phyloP scores from a whole-genome alignment of 1,140 invertebrate species.

The Thaumatotibia leucotreta region DNA sequence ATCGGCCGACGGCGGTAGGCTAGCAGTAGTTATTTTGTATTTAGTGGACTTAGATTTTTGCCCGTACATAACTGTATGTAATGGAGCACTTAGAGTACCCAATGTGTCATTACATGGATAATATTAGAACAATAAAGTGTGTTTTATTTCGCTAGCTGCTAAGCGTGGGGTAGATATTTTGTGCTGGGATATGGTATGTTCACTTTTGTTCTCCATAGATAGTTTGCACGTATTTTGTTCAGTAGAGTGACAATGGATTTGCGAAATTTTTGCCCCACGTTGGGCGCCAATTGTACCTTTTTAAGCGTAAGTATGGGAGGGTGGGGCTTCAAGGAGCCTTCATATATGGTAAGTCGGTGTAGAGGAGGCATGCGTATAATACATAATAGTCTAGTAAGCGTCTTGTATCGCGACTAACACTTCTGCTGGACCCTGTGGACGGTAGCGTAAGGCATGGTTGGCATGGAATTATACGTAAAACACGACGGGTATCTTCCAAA shows the following conservation, averaged over 20 bases:
- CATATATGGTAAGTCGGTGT: slow-evolving; percentile 33
- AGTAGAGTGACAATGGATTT: slow-evolving; percentile 19
- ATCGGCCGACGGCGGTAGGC: slow-evolving; percentile 36
- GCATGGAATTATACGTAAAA: slow-evolving; percentile 61
- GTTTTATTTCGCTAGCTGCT: slow-evolving; percentile 64
- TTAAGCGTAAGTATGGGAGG: slow-evolving; percentile 5
- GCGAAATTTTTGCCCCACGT: slow-evolving; percentile 20
- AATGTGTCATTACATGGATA: slow-evolving; percentile 72
- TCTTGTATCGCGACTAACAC: slow-evolving; percentile 39
- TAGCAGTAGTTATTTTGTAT: slow-evolving; percentile 53
- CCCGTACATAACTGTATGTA: slow-evolving; percentile 54
- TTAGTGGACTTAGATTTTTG: slow-evolving; percentile 34
- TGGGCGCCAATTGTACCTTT: slow-evolving; percentile 25
- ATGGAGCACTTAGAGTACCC: slow-evolving; percentile 60
- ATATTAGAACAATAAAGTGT: slow-evolving; percentile 68
- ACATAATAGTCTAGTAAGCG: slow-evolving; percentile 30
- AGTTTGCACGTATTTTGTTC: slow-evolving; percentile 45
- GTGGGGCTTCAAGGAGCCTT: neutral
- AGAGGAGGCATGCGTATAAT: slow-evolving; percentile 40
- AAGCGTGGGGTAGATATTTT: slow-evolving; percentile 38
- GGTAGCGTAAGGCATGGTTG: slow-evolving; percentile 42
- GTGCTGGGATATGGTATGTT: slow-evolving; percentile 50
- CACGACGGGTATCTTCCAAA: slow-evolving; percentile 54
- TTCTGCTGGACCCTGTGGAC: slow-evolving; percentile 13
- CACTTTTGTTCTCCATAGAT: slow-evolving; percentile 39